Percentiles rank a stretch among this genome's conserved stretches.
These are phyloP conservation scores for Pseudanteris insignis DNA, from an alignment of 2,888 invertebrate species.

Conservation along the genomic window DNA sequence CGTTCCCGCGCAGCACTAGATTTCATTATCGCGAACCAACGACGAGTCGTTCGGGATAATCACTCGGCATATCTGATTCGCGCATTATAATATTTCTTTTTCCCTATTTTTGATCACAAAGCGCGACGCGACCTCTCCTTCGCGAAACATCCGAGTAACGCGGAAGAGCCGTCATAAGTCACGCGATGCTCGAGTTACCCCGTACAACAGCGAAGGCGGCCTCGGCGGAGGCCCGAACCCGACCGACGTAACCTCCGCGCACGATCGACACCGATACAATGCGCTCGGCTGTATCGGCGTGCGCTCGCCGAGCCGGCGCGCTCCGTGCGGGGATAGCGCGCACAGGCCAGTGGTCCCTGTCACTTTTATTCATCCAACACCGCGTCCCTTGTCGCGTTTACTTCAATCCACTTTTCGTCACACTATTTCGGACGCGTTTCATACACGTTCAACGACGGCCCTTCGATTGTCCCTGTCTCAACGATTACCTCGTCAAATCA, in stretches of 20 bases:
- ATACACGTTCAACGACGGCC: too few relatives aligned
- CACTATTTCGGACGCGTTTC: neutral
- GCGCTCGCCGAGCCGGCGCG: too few relatives aligned
- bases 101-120: conserved; percentile 19
- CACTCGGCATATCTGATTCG: conserved; percentile 28
- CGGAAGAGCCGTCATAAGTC: conserved; percentile 44
- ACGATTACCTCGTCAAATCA: neutral
- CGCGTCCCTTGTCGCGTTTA: conserved; percentile 28
- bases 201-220: conserved; percentile 35
- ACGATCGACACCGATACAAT: conserved; percentile 41
- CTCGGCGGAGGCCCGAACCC: too few relatives aligned
- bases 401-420: conserved; percentile 14
- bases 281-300: conserved; percentile 27
- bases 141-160: conserved; percentile 35
- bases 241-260: conserved; percentile 36
- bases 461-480: too few relatives aligned
- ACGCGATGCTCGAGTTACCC: conserved; percentile 46
- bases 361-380: conserved; percentile 23
- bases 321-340: conserved; percentile 19
- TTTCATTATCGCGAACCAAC: conserved; percentile 12
- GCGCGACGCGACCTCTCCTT: conserved; percentile 34
- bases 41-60: conserved; percentile 18
- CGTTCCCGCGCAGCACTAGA: conserved; percentile 9
- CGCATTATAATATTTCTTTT: too few relatives aligned
- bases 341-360: conserved; percentile 38